These are phyloP conservation scores for Panthera uncia DNA, from an alignment of 2,113 vertebrate species.

Conservation along the genomic window DNA sequence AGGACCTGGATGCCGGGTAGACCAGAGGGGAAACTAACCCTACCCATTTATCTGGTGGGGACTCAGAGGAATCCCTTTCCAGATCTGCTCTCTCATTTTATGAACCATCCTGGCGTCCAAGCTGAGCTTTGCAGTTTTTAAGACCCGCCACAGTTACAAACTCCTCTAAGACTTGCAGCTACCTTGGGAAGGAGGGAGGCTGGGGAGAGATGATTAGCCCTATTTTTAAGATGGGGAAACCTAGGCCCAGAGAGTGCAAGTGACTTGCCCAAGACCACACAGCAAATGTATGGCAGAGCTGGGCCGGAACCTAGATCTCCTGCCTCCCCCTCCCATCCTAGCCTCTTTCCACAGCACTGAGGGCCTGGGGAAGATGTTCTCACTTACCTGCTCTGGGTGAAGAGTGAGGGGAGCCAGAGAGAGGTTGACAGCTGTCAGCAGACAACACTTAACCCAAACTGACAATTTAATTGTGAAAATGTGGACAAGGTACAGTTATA, in stretches of 20 bases:
- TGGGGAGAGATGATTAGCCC: background rate
- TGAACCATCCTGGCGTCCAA: background rate
- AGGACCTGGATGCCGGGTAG: background rate
- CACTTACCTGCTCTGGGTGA: background rate
- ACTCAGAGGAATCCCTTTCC: background rate
- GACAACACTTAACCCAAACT: conserved; percentile 64
- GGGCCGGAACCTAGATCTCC: background rate
- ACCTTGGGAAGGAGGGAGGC: background rate
- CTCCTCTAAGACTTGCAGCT: background rate
- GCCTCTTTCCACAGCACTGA: background rate
- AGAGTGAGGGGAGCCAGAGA: background rate
- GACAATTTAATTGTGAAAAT: conserved; percentile 71
- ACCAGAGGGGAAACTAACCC: background rate
- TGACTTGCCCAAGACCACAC: conserved; percentile 14
- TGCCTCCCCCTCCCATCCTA: background rate
- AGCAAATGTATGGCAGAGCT: background rate
- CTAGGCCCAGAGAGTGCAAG: background rate
- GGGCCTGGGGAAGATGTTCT: background rate
- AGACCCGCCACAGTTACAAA: background rate
- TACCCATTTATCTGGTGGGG: background rate
- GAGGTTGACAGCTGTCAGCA: conserved; percentile 51
- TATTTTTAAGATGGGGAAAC: conserved; percentile 7
- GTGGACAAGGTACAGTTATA: conserved; percentile 34
- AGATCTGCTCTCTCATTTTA: background rate
- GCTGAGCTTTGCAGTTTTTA: background rate